A percentile compares a stretch with the other conserved stretches of the same genome.
These are phyloP conservation scores for Cossypha polioptera DNA, from an alignment of 2,797 vertebrate genomes.

Conservation along the genomic window DNA sequence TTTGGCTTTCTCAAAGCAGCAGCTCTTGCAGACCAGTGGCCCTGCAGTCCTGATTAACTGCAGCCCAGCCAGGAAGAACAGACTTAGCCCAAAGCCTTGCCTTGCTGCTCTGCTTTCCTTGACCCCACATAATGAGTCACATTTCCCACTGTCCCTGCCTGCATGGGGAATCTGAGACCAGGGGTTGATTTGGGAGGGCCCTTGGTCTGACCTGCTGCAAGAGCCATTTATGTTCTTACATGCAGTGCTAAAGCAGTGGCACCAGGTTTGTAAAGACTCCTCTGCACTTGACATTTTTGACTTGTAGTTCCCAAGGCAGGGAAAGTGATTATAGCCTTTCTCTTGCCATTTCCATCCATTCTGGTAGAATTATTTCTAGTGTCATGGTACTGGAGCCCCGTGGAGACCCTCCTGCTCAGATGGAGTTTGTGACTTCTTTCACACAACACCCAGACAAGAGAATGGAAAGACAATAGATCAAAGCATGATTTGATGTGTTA, in stretches of 20 bases:
- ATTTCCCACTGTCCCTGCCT: not conserved
- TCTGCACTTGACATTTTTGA: not conserved
- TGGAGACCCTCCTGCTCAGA: not conserved
- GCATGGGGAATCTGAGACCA: not conserved
- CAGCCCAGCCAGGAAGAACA: not conserved
- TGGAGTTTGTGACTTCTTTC: not conserved
- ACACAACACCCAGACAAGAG: not conserved
- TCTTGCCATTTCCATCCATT: not conserved
- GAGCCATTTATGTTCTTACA: not conserved
- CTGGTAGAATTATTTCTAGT: not conserved
- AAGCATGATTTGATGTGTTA: not conserved
- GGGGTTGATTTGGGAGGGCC: not conserved
- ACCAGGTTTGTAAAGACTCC: not conserved
- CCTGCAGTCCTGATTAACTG: not conserved
- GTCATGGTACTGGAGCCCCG: not conserved
- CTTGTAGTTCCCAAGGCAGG: not conserved
- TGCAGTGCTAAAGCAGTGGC: not conserved
- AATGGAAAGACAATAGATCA: not conserved
- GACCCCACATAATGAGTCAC: not conserved
- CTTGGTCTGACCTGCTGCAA: not conserved
- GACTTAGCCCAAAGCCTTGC: not conserved
- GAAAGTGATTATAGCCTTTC: not conserved
- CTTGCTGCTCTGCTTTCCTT: not conserved
- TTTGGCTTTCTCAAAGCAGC: not conserved
- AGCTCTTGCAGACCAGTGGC: not conserved